Evolutionary conservation across 2,888 invertebrate genomes (phyloP).

Genomic region (Leucoptera coffeella): DNA sequence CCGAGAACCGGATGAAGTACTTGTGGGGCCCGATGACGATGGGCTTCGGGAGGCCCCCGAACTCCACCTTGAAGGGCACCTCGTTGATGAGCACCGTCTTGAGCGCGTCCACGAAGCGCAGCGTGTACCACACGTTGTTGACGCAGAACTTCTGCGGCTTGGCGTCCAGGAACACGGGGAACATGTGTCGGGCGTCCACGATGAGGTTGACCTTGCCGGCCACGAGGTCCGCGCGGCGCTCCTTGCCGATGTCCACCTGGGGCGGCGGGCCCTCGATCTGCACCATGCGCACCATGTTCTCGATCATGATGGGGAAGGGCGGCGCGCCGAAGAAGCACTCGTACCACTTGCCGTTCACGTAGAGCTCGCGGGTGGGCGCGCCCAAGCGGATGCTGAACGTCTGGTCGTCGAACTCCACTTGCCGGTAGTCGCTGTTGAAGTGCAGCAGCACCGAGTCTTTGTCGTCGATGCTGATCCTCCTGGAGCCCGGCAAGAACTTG

Average conservation of each 20-base stretch:
- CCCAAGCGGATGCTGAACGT: slow-evolving; percentile 79
- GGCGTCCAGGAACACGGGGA: slow-evolving; percentile 77
- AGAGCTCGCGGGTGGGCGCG: slow-evolving; percentile 86
- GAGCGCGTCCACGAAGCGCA: slow-evolving; percentile 75
- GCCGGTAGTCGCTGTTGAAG: slow-evolving; percentile 66
- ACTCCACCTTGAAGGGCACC: slow-evolving; percentile 70
- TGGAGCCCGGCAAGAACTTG: slow-evolving; percentile 73
- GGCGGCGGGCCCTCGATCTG: slow-evolving; percentile 89
- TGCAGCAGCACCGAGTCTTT: slow-evolving; percentile 59
- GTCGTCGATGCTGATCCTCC: slow-evolving; percentile 71
- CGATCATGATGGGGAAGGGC: slow-evolving; percentile 73
- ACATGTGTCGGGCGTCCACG: slow-evolving; percentile 71
- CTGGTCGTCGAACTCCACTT: slow-evolving; percentile 66
- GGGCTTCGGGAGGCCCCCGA: slow-evolving; percentile 78
- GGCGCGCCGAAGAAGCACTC: slow-evolving; percentile 92
- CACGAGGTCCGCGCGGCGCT: slow-evolving; percentile 72
- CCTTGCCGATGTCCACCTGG: slow-evolving; percentile 83
- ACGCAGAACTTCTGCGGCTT: slow-evolving; percentile 75
- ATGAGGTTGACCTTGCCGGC: slow-evolving; percentile 80
- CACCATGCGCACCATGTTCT: slow-evolving; percentile 69
- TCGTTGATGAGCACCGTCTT: slow-evolving; percentile 74
- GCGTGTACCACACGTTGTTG: slow-evolving; percentile 63
- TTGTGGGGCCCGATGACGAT: slow-evolving; percentile 68
- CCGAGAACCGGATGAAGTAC: slow-evolving; percentile 76
- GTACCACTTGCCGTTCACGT: slow-evolving; percentile 82